Base-by-base conservation (phyloP, 35 echinoderm and acorn worm genomes). In the Apostichopus parvimensis region DNA sequence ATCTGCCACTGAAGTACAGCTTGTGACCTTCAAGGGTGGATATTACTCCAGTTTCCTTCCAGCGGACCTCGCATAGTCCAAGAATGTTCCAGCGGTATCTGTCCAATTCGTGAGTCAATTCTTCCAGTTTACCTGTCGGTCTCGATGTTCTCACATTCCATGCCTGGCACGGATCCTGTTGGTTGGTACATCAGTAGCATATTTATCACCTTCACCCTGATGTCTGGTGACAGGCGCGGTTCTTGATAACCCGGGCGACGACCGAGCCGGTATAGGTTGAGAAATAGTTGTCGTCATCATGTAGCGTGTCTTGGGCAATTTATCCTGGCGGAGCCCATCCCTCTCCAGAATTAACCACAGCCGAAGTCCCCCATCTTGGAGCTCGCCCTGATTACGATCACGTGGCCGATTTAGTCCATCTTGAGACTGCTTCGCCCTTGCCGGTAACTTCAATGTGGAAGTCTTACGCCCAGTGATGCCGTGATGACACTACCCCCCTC, bases 321-420 rank as follows among this genome's bases (percentile, higher is more conserved):
- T 14, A 28, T 18, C 79, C 53, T 89, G 91, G 81, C 80, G 59
- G 91, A 6, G 91, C 91, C 79, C 92, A 93, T 77, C 92, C 92
- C 92, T 93, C 71, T 93, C 84, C 64, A 93, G 57, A 34, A 34
- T 34, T 34, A 68, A 79, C 77, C 92, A 94, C 92, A 94, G 86
- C 87, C 92, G 85, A 94, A 23, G n/a, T 90, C 86, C 86, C 78
- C 84, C 92, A 72, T 24, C 53, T 59, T 56, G 85, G 92, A 72
- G 86, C 66, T 93, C 92, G 85, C 92, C 86, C 72, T 93, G 92
- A 72, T 34, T 64, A 4, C 26, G 92, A 78, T 85, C 92, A 93
- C 83, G 28, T 93, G 70, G 92, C 84, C 92, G 84, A 85, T 94
- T 94, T 8, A 66, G 22, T 91, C 79, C 55, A 12, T 82, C 25